Evolutionary conservation across 1,140 invertebrate genomes (phyloP).

Genomic region (Panulirus ornatus): DNA sequence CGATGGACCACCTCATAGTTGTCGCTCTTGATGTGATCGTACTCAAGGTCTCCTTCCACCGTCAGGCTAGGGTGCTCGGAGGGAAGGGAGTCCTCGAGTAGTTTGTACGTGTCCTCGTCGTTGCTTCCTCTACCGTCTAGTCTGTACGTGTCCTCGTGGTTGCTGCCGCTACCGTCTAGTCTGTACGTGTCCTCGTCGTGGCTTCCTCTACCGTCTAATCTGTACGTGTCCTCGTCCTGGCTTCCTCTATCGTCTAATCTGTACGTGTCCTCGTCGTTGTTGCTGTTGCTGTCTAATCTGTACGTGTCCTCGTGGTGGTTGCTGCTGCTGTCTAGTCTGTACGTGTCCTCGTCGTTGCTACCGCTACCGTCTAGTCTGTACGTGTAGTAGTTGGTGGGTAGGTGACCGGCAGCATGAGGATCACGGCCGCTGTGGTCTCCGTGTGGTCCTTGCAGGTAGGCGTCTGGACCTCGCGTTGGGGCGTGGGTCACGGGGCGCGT

Average conservation of each 20-base stretch:
- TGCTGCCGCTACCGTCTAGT: neutral
- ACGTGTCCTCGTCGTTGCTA: neutral
- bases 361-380: neutral
- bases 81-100: neutral
- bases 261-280: neutral
- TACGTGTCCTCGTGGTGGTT: neutral
- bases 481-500: neutral
- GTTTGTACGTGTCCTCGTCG: neutral
- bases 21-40: conserved; percentile 47
- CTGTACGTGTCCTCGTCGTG: neutral
- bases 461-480: neutral
- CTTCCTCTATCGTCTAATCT: no score
- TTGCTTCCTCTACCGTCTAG: neutral
- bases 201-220: neutral
- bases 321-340: neutral
- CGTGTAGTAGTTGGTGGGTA: neutral
- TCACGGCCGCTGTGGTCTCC: neutral
- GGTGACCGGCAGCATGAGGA: conserved; percentile 11
- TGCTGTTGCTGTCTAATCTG: neutral
- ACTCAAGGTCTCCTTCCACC: conserved; percentile 33
- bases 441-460: no score
- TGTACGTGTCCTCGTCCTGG: neutral
- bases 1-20: conserved; percentile 39
- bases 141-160: neutral
- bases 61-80: conserved; percentile 31